Evolutionary conservation across 2,797 vertebrate genomes (phyloP).

Genomic region (Pipistrellus kuhlii): DNA sequence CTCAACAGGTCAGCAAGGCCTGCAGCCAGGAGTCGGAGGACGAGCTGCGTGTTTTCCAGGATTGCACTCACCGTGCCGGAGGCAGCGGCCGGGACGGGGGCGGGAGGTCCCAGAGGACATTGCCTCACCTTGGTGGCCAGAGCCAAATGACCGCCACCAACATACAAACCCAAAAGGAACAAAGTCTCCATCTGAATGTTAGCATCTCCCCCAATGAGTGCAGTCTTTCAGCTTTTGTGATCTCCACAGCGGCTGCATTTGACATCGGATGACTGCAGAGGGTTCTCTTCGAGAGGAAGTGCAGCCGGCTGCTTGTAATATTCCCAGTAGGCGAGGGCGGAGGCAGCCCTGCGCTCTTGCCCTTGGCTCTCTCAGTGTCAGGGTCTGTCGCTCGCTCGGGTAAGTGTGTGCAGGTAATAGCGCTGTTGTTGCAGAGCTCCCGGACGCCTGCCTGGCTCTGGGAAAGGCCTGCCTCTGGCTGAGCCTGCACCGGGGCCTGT

Average conservation of each 20-base stretch:
- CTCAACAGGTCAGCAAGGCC: conserved; percentile 2
- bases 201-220: not conserved
- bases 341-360: not conserved
- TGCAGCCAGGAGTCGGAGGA: not conserved
- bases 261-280: not conserved
- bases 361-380: not conserved
- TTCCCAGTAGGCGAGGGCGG: not conserved
- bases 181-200: not conserved
- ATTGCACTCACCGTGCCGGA: not conserved
- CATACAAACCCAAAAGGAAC: not conserved
- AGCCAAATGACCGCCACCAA: conserved; percentile 5
- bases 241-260: not conserved
- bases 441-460: not conserved
- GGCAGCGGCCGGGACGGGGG: not conserved
- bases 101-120: not conserved
- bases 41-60: not conserved
- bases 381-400: not conserved
- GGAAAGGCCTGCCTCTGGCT: not conserved
- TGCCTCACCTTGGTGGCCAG: not conserved
- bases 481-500: not conserved
- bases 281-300: not conserved
- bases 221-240: not conserved
- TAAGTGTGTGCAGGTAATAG: not conserved
- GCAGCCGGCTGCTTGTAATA: not conserved
- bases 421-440: not conserved